phyloP scores from a whole-genome alignment of 2,797 vertebrate species.

The Hemitrygon akajei region DNA sequence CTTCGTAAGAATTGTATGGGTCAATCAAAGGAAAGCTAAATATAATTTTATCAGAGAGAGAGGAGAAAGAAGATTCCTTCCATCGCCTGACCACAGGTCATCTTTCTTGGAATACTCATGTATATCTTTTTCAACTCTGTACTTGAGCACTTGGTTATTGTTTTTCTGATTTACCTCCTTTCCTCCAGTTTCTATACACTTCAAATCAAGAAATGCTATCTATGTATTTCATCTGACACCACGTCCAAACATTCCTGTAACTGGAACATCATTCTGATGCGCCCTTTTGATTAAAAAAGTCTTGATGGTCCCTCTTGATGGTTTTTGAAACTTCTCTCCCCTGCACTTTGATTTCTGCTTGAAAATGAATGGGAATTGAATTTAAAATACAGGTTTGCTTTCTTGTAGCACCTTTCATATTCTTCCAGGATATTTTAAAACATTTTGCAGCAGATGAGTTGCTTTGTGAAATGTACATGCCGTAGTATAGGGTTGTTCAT shows the following conservation, averaged over 20 bases:
- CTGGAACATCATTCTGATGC: neutral
- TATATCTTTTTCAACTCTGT: neutral
- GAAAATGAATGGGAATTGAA: neutral
- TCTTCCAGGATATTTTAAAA: no score
- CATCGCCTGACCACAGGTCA: neutral
- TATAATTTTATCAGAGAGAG: no score
- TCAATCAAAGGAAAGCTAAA: neutral
- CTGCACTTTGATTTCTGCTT: no score
- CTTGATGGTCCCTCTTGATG: neutral
- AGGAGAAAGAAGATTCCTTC: neutral
- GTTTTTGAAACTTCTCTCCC: neutral
- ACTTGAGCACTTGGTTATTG: neutral
- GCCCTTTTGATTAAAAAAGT: neutral
- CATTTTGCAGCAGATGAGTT: no score
- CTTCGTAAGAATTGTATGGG: neutral
- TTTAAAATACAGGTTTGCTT: no score
- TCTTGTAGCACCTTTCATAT: no score
- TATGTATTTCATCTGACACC: neutral
- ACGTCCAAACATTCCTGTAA: neutral
- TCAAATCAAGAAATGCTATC: neutral
- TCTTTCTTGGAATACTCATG: neutral
- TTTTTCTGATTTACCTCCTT: no score
- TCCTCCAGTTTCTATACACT: neutral
- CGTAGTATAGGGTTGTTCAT: no score
- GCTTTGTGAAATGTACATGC: no score